phyloP scores from a whole-genome alignment of 2,797 vertebrate genomes.

The Rhincodon typus region DNA sequence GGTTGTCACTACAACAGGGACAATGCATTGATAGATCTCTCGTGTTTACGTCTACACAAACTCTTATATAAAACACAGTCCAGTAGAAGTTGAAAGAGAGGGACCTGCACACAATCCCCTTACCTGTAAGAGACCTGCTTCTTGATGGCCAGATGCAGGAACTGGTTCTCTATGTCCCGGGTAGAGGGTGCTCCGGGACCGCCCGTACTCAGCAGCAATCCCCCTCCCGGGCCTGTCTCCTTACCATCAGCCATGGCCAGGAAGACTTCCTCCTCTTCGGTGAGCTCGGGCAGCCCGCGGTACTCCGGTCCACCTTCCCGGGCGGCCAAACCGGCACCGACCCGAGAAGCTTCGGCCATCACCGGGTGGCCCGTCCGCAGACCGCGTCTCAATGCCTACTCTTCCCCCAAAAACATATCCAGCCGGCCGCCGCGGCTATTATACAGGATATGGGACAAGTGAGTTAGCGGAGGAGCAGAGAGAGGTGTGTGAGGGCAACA shows the following conservation, averaged over 20 bases:
- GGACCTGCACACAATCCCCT: slow-evolving; percentile 40
- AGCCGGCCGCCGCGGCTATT: no score
- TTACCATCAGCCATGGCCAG: slow-evolving; percentile 33
- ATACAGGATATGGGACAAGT: neutral
- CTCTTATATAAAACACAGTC: no score
- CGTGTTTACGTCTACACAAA: no score
- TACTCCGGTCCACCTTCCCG: slow-evolving; percentile 37
- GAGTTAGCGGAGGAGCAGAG: neutral
- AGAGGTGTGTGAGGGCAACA: neutral
- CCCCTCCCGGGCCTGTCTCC: slow-evolving; percentile 1
- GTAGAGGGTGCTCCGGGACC: slow-evolving; percentile 13
- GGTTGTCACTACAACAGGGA: neutral
- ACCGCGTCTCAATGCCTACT: no score
- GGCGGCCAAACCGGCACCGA: neutral
- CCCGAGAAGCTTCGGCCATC: slow-evolving; percentile 7
- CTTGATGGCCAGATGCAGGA: slow-evolving; percentile 63
- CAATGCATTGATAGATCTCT: neutral
- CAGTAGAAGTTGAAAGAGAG: neutral
- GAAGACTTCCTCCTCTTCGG: slow-evolving; percentile 50
- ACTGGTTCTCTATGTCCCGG: slow-evolving; percentile 48
- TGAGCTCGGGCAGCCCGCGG: slow-evolving; percentile 49
- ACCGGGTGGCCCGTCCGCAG: neutral
- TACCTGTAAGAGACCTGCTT: slow-evolving; percentile 81
- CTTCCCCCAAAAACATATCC: no score
- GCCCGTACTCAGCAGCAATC: slow-evolving; percentile 1